Evolutionary conservation across 1,140 invertebrate genomes (phyloP).

Genomic region (Leptopilina boulardi): DNA sequence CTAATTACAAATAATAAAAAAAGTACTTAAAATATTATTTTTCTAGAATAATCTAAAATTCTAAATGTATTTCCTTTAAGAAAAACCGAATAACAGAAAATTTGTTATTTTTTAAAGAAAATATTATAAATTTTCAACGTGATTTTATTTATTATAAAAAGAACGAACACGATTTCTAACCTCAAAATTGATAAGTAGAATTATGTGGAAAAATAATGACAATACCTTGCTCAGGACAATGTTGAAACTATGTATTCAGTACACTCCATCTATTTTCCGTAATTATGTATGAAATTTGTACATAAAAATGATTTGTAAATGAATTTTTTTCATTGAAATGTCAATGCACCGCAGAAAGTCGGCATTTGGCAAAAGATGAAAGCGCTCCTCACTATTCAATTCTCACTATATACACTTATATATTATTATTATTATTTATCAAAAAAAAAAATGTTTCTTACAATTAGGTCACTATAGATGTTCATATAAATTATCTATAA

Average conservation of each 20-base stretch:
- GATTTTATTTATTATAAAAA: no score
- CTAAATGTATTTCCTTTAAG: not conserved
- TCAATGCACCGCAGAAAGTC: slow-evolving; percentile 55
- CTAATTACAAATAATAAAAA: not conserved
- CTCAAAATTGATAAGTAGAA: slow-evolving; percentile 42
- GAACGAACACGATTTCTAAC: not conserved
- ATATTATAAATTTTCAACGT: not conserved
- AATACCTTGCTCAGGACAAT: slow-evolving; percentile 52
- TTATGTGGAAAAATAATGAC: slow-evolving; percentile 41
- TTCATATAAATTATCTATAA: no score
- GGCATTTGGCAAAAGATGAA: slow-evolving; percentile 42
- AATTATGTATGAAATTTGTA: slow-evolving; percentile 59
- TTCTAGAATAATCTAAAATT: not conserved
- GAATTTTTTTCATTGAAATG: slow-evolving; percentile 47
- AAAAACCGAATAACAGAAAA: no score
- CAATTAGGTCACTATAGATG: not conserved
- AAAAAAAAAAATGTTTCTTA: not conserved
- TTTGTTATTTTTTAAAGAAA: no score
- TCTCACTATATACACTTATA: not conserved
- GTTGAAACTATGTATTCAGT: slow-evolving; percentile 47
- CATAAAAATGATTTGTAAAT: slow-evolving; percentile 56
- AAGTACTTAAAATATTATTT: not conserved
- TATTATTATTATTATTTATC: not conserved
- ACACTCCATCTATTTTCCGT: slow-evolving; percentile 55
- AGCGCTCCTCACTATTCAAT: slow-evolving; percentile 26